Evolutionary conservation across 2,797 vertebrate species (phyloP), one percentile per base, ranked within the genome.

Genomic region (Calcarius lapponicus): DNA sequence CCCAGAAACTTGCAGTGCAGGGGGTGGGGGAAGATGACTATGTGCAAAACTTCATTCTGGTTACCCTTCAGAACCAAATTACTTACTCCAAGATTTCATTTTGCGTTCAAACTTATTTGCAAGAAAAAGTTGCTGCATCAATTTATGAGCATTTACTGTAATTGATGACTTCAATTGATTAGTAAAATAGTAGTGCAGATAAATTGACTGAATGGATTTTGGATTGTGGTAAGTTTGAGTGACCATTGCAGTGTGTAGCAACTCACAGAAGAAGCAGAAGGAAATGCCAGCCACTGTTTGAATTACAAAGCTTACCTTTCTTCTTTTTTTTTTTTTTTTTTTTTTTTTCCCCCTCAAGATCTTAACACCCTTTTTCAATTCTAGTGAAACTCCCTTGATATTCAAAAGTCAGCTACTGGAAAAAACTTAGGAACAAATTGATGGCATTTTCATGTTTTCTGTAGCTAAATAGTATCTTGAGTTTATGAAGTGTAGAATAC

Each of bases 311-410:
- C 9, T 93, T 72, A 19, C 6, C 11, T 66, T 28, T 54, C 17
- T 5, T 7, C 3, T 2, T 2, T 4, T 7, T 2, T 4, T 7
- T 31, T 32, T 17, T 43, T 2, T 2, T 4, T 7, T 2, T 4
- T 7, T 31, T 32, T 17, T 43, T 50, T 54, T 32, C 29, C 56
- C 4, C 6, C 2, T 54, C 66, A 40, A 14, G 7, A 16, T 40
- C 53, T 83, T 74, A 82, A 48, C 11, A 43, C 6, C 7, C 13
- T 57, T 34, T 79, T 73, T 53, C 4, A 60, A 1, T 72, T 84
- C 31, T 69, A 7, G 20, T 64, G 60, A 60, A 47, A 29, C 16
- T 25, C 8, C 29, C 17, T n/a, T 57, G 7, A 13, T 47, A 62
- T 81, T 92, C 22, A 34, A 25, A 84, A 86, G 21, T 57, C 50